Base-by-base conservation (phyloP, 2,113 vertebrate genomes). In the Ceratotherium simum region DNA sequence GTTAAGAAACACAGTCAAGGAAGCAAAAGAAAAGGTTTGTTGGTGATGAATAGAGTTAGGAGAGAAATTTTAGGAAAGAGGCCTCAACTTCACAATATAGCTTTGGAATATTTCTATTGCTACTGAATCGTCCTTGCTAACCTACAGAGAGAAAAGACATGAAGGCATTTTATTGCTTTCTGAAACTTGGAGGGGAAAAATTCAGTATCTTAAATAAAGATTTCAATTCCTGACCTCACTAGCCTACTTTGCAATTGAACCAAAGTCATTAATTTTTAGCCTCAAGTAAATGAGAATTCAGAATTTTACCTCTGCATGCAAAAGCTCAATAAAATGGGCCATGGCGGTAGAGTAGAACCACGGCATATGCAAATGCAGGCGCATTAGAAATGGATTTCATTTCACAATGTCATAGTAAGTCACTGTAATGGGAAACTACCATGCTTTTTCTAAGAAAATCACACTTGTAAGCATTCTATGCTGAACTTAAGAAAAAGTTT, bases 181-280 rank as follows among this genome's bases (percentile, higher is more conserved):
- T 95, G 75, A 94, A 97, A 95, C 60, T 39, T 67, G 14, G 33
- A 78, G 29, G 33, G 18, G 36, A 14, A 10, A 58, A 72, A 64
- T 65, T 88, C 23, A 31, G 64, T 90, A 36, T 51, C 58, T 87
- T 90, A 97, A 91, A 82, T 96, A 93, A 96, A 97, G 69, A 92
- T 87, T 96, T 91, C 78, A 93, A 62, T 89, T 89, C 36, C 58
- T 96, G 86, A 95, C 79, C 82, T 96, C 48, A 67, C 79, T 75
- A 83, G 33, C 31, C 42, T n/a, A 51, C 23, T 86, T 29, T 92
- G 54, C 46, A 80, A 79, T 14, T 75, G 86, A 97, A 92, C 25
- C n/a, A 83, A 97, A 95, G 70, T 96, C 46, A 92, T 98, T 97
- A 83, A 95, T 90, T 92, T 97, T 98, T 97, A 95, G 86, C 92